These are phyloP conservation scores for Callimico goeldii DNA, from an alignment of 2,797 vertebrate genomes.

Conservation along the genomic window DNA sequence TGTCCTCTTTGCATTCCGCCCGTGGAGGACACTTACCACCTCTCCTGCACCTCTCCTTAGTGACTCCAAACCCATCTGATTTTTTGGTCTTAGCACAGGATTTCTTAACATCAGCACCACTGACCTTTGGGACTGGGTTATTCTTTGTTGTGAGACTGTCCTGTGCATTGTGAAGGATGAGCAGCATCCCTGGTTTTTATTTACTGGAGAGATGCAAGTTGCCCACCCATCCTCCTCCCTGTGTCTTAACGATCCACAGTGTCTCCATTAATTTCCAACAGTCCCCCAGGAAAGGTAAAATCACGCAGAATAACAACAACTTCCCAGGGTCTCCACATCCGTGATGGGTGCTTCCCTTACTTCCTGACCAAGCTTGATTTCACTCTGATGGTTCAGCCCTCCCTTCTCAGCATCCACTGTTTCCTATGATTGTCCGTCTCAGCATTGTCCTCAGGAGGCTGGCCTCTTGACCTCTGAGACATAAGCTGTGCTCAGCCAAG, in stretches of 20 bases:
- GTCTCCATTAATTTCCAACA: background rate
- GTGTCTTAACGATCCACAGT: background rate
- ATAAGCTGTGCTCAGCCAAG: background rate
- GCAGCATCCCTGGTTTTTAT: background rate
- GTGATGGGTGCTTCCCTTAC: background rate
- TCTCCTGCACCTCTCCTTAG: background rate
- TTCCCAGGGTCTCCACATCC: background rate
- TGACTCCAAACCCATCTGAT: background rate
- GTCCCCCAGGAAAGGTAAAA: background rate
- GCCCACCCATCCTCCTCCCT: background rate
- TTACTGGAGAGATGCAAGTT: background rate
- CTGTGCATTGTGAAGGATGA: background rate
- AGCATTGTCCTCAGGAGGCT: background rate
- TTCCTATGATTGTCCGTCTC: background rate
- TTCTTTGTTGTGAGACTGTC: background rate
- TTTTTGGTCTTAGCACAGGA: background rate
- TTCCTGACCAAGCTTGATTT: background rate
- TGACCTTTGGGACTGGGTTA: background rate
- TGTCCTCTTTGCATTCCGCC: background rate
- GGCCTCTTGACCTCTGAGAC: background rate
- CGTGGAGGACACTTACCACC: too few relatives aligned
- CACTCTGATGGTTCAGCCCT: background rate
- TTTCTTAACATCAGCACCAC: background rate
- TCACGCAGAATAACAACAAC: background rate
- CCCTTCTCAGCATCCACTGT: background rate